These are phyloP conservation scores for Fulica atra DNA, from an alignment of 2,113 vertebrate species.

Conservation along the genomic window DNA sequence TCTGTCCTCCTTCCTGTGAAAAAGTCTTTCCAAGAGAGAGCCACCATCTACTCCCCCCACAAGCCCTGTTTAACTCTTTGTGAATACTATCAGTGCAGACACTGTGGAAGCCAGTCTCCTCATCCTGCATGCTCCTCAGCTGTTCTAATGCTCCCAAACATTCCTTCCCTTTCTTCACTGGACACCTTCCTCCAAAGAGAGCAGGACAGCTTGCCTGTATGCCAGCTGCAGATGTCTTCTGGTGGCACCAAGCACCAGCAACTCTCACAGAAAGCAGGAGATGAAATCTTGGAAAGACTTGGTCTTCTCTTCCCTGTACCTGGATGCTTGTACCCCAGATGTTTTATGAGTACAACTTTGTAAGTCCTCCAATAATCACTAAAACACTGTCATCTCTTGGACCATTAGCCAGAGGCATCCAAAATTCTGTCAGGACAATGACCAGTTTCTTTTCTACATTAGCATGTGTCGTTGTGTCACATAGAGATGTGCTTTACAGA, in stretches of 20 bases:
- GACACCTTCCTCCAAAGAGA: not conserved
- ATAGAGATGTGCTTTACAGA: not conserved
- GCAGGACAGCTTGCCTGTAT: not conserved
- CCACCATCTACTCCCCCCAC: not conserved
- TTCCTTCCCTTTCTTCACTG: not conserved
- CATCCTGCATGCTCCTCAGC: accelerated
- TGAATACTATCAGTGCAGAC: not conserved
- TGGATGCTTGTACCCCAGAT: not conserved
- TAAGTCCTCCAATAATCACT: not conserved
- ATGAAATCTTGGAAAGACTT: not conserved
- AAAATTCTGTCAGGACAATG: not conserved
- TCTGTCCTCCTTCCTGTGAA: not conserved
- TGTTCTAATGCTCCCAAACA: not conserved
- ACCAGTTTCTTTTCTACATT: not conserved
- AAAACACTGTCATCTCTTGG: accelerated
- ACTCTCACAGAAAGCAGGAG: not conserved
- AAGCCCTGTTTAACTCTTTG: not conserved
- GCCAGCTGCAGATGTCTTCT: not conserved
- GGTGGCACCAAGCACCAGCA: not conserved
- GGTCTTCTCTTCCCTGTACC: not conserved
- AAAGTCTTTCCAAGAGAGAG: not conserved
- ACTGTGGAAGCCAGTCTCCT: not conserved
- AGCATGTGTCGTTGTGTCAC: accelerated
- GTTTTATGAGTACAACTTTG: not conserved
- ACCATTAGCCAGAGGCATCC: not conserved